These are phyloP conservation scores for Ephestia elutella DNA, from an alignment of 1,140 invertebrate genomes.

Conservation along the genomic window DNA sequence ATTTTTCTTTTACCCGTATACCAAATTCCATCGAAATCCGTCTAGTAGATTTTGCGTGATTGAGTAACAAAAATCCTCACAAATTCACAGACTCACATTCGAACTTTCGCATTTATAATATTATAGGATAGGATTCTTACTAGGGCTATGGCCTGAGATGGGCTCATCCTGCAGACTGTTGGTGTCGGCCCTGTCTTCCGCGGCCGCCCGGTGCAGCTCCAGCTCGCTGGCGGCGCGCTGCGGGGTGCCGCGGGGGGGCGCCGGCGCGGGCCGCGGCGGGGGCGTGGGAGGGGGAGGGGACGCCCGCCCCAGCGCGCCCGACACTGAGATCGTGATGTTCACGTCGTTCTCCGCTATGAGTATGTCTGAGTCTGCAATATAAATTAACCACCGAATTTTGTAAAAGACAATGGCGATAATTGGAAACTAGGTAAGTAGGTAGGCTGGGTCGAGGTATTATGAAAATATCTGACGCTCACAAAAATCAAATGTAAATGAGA, in stretches of 20 bases:
- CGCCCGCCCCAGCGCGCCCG: background rate
- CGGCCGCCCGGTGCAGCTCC: conserved; percentile 33
- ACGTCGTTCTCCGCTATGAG: conserved; percentile 23
- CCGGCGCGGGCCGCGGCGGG: conserved; percentile 10
- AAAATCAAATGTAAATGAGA: no score
- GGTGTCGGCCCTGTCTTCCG: conserved; percentile 25
- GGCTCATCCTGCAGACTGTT: conserved; percentile 51
- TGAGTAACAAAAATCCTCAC: no score
- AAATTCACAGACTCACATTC: no score
- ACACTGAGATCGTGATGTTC: background rate
- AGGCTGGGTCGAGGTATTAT: no score
- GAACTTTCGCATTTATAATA: no score
- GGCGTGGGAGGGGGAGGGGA: background rate
- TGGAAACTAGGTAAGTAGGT: no score
- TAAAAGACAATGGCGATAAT: no score
- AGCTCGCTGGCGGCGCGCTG: conserved; percentile 44
- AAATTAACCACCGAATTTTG: conserved; percentile 10
- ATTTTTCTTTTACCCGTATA: no score
- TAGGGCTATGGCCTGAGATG: conserved; percentile 13
- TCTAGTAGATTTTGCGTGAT: no score
- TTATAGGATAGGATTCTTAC: no score
- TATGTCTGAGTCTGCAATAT: conserved; percentile 40
- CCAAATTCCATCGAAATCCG: no score
- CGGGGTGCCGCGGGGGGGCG: conserved; percentile 13
- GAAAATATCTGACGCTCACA: no score